Base-by-base conservation (phyloP, 1,140 invertebrate species). In the Popillia japonica region DNA sequence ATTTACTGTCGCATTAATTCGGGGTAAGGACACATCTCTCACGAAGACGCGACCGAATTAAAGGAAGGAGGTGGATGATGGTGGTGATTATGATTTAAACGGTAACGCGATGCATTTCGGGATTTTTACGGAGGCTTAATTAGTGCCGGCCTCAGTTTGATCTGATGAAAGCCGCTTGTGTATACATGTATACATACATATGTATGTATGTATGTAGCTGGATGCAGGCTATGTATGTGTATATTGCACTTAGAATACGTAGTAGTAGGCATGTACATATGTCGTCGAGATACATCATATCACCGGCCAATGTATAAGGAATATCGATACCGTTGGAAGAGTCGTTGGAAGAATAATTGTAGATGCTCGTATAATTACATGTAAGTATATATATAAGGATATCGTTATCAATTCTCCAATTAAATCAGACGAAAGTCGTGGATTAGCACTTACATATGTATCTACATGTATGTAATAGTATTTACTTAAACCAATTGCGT, bases 121-220 rank as follows among this genome's bases (percentile, higher is more conserved):
- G 17, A 55, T 55, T 55, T 55, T 55, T 55, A 55, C 48, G 48
- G 48, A 55, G 48, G 48, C 17, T 55, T 55, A 55, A 55, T 55
- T 55, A 17, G 14, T 55, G 48, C 48, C 48, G 48, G 17, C 6
- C 48, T 55, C 48, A 55, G 6, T n/a, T 55, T 6, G 14, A 17
- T 55, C 48, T n/a, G 44, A 48, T 55, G 48, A n/a, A 14, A 17
- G 6, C 10, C 48, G 3, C 48, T n/a, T 55, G 6, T 8, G 42
- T 17, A 55, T 55, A 4, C 4, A 2, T 34, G 27, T 4, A 34
- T 34, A 34, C 27, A 34, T 34, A 34, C 27, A 34, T 1, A 34
- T 34, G 27, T 4, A 34, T 34, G 27, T 4, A 34, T n/a, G 4
- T 34, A 34, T 4, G 27, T 34, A 34, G 27, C n/a, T n/a, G n/a